A percentile compares a stretch with the other conserved stretches of the same genome.
Conservation (phyloP, 2,797 vertebrate genomes). For the Dermochelys coriacea region DNA sequence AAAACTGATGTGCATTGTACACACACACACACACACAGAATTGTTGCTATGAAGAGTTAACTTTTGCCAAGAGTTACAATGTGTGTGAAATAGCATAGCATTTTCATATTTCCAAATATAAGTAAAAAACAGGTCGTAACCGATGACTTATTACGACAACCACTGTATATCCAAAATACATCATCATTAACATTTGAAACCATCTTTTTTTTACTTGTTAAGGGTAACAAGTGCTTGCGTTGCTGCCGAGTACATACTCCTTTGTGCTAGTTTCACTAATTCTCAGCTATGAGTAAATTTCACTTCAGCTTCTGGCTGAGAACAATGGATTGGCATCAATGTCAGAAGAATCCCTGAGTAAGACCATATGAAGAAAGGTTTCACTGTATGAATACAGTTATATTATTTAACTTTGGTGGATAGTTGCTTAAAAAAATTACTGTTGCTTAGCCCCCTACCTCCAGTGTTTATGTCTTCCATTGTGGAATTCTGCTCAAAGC, state of each 20-base stretch:
- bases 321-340: constrained; percentile 40
- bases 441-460: background rate
- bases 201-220: background rate
- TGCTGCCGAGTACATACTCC: constrained; percentile 39
- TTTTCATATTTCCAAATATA: background rate
- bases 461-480: constrained; percentile 12
- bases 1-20: background rate
- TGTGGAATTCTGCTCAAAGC: background rate
- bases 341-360: constrained; percentile 23
- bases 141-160: background rate
- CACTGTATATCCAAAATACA: background rate
- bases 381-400: constrained; percentile 1
- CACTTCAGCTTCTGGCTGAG: constrained; percentile 55
- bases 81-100: background rate
- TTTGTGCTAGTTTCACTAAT: constrained; percentile 38
- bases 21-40: background rate
- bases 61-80: background rate
- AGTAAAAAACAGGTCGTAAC: background rate
- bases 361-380: constrained; percentile 38
- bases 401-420: constrained; percentile 1
- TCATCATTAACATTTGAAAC: background rate
- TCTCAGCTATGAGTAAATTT: constrained; percentile 49
- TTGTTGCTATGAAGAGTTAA: background rate
- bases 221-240: background rate
- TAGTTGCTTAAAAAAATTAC: constrained; percentile 31